Conservation (phyloP, 2,888 invertebrate genomes). For the Andrena trimmerana region DNA sequence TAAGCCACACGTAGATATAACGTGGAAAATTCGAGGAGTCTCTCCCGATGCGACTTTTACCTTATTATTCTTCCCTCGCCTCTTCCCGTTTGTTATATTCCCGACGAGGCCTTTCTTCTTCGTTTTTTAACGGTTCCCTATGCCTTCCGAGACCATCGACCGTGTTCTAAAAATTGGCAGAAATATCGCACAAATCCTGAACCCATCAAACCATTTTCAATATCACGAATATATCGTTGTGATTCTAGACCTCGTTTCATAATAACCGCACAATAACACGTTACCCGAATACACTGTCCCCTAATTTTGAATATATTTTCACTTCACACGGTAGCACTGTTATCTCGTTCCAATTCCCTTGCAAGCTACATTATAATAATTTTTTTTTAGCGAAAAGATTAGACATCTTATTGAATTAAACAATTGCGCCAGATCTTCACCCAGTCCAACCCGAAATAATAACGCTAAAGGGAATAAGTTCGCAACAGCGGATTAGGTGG, state of each 20-base stretch:
- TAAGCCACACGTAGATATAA: slow-evolving; percentile 70
- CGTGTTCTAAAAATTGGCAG: not conserved
- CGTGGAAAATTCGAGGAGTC: slow-evolving; percentile 63
- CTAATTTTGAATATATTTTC: no score
- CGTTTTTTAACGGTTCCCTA: not conserved
- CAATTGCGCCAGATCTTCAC: no score
- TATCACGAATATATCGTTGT: no score
- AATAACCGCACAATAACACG: no score
- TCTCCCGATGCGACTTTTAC: slow-evolving; percentile 39
- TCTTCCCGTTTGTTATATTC: not conserved
- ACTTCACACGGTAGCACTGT: no score
- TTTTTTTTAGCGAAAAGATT: no score
- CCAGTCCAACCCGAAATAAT: not conserved
- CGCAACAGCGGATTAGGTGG: not conserved
- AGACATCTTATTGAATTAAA: no score
- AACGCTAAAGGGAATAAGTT: not conserved
- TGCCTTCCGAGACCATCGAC: not conserved
- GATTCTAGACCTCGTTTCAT: no score
- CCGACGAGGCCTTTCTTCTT: not conserved
- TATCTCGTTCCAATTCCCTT: no score
- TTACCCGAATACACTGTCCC: no score
- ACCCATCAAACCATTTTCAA: no score
- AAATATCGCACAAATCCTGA: not conserved
- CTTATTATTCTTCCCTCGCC: slow-evolving; percentile 39
- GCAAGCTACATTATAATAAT: no score